Conservation (phyloP, 2,888 invertebrate genomes). For the Epsilonema sp. region DNA sequence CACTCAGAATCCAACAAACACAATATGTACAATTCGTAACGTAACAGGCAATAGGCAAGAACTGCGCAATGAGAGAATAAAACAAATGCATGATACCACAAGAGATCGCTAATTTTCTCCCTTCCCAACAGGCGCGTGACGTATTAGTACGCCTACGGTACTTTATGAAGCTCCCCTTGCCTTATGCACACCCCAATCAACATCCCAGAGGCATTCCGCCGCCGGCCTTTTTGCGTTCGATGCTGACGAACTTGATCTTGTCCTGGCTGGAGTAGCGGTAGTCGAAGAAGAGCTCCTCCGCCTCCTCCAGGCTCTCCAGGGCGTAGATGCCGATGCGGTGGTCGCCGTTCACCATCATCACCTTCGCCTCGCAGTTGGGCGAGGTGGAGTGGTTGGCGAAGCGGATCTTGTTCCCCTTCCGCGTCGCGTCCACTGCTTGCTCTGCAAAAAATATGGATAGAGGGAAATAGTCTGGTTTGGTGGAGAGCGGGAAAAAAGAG, state of each 20-base stretch:
- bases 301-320: slow-evolving; percentile 79
- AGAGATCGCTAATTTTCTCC: no score
- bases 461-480: no score
- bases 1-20: no score
- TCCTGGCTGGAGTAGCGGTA: slow-evolving; percentile 68
- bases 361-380: slow-evolving; percentile 94
- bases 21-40: no score
- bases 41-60: no score
- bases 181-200: background rate
- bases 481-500: no score
- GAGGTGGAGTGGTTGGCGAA: slow-evolving; percentile 99
- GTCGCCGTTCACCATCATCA: slow-evolving; percentile 40
- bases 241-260: slow-evolving; percentile 88
- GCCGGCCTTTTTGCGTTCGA: slow-evolving; percentile 57
- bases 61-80: no score
- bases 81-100: no score
- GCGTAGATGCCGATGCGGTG: slow-evolving; percentile 69
- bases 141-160: no score
- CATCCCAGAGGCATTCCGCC: no score
- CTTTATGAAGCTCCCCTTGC: no score
- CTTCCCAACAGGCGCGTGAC: no score
- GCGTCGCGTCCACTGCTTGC: slow-evolving; percentile 92
- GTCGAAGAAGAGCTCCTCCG: slow-evolving; percentile 95
- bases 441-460: slow-evolving; percentile 46
- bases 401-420: slow-evolving; percentile 97